Percentiles rank a stretch among this genome's conserved stretches.
Evolutionary conservation across 1,140 invertebrate species (phyloP).

Genomic region (Cephus cinctus): DNA sequence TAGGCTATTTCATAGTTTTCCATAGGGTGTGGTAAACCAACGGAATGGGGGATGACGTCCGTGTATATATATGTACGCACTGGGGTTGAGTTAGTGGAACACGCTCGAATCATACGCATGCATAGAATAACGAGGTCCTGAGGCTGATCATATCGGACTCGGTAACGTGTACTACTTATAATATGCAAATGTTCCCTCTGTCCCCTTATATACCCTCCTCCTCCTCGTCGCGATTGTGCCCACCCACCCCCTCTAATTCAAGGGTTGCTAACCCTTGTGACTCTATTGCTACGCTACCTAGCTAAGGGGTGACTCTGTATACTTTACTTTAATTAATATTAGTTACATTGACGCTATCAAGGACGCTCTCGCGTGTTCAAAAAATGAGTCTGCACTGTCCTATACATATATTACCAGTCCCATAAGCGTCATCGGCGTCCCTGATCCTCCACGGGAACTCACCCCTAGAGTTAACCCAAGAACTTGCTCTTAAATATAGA

Average conservation of each 20-base stretch:
- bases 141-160: slow-evolving; percentile 46
- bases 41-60: no score
- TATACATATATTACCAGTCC: no score
- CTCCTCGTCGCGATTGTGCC: background rate
- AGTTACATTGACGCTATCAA: slow-evolving; percentile 16
- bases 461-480: no score
- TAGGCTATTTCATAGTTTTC: no score
- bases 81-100: no score
- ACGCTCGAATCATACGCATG: slow-evolving; percentile 45
- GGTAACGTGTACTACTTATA: slow-evolving; percentile 54
- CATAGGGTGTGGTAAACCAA: no score
- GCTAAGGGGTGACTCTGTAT: slow-evolving; percentile 13
- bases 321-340: slow-evolving; percentile 39
- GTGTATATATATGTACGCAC: no score
- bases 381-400: no score
- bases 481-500: no score
- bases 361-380: no score
- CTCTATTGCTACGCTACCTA: slow-evolving; percentile 13
- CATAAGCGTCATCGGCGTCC: no score
- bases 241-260: slow-evolving; percentile 32
- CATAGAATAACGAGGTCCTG: slow-evolving; percentile 47
- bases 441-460: no score
- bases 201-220: slow-evolving; percentile 1
- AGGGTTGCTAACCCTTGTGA: slow-evolving; percentile 41
- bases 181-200: slow-evolving; percentile 50